Evolutionary conservation across 2,797 vertebrate species (phyloP), one percentile per base, ranked within the genome.

Genomic region (Paramormyrops hopkinsi): DNA sequence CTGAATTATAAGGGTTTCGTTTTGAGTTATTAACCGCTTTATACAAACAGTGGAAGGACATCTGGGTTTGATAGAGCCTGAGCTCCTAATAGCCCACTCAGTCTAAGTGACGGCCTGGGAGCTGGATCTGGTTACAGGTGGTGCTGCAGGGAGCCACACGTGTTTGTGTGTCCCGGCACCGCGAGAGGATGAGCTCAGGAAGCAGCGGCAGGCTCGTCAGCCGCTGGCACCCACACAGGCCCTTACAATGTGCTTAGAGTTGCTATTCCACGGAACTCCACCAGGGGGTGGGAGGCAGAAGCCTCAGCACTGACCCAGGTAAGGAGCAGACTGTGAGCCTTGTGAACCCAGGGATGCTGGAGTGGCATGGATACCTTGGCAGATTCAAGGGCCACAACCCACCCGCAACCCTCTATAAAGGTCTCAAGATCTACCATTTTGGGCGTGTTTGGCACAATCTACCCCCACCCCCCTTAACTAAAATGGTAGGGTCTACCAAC

Each of bases 11-110:
- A 91, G 53, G 88, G 91, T 90, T 91, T 91, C 90, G 86, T 84
- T 90, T 50, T 93, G 92, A 93, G 90, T 92, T 93, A 93, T 93
- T 92, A 91, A 91, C 92, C 91, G 90, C 89, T 88, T 69, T 90
- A 90, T 91, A 91, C 91, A 92, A 92, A 92, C 91, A 92, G 91
- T 92, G 90, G 89, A 48, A 89, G 90, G 88, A 93, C 93, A 93
- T 93, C 92, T 93, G 92, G 91, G 90, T 92, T 91, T 92, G 86
- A 92, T 93, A 93, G 91, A 90, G 90, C 87, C 88, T 88, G 89
- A 92, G 90, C 90, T 88, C 85, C 91, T 92, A 93, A 93, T 90
- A 91, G 91, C 89, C 91, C 89, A 46, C 88, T 92, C 91, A 87
- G 89, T 92, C 90, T 92, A 92, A 92, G 91, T 86, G 91, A 93